These are phyloP conservation scores for Chelidonichthys spinosus DNA, from an alignment of 2,797 vertebrate species.

Conservation along the genomic window DNA sequence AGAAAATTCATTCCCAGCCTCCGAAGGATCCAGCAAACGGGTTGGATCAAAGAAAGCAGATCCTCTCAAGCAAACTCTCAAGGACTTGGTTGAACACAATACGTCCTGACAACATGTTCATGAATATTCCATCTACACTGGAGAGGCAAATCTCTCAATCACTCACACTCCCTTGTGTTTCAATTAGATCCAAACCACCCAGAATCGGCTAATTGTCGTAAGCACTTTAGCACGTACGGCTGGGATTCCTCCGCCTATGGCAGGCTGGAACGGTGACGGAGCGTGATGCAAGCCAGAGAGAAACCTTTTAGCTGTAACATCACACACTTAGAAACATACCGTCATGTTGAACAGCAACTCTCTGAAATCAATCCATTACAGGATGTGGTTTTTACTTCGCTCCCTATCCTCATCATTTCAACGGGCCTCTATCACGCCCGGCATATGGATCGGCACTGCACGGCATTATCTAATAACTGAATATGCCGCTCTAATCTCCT, in stretches of 20 bases:
- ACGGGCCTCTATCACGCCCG: constrained; percentile 39
- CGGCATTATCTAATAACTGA: constrained; percentile 28
- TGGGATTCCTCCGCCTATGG: constrained; percentile 49
- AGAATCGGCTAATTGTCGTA: constrained; percentile 69
- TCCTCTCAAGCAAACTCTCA: constrained; percentile 47
- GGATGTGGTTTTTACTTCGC: constrained; percentile 25
- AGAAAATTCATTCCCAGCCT: constrained; percentile 18
- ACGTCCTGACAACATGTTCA: constrained; percentile 60
- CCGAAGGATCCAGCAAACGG: constrained; percentile 23
- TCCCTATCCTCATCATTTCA: constrained; percentile 36
- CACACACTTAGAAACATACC: constrained; percentile 42
- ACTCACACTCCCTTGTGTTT: constrained; percentile 67
- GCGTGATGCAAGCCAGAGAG: constrained; percentile 68
- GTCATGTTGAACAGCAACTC: constrained; percentile 16
- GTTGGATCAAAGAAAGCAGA: constrained; percentile 26
- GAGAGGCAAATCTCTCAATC: constrained; percentile 60
- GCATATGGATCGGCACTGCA: constrained; percentile 42
- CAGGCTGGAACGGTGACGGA: constrained; percentile 46
- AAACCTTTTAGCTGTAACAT: constrained; percentile 61
- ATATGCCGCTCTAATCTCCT: constrained; percentile 41
- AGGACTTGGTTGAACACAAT: constrained; percentile 51
- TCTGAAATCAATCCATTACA: constrained; percentile 40
- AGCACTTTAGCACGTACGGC: constrained; percentile 65
- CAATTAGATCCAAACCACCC: constrained; percentile 72
- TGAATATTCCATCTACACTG: constrained; percentile 65